Percentiles rank a stretch among this genome's conserved stretches.
Conservation (phyloP, 2,797 vertebrate species). For the Myotis daubentonii region DNA sequence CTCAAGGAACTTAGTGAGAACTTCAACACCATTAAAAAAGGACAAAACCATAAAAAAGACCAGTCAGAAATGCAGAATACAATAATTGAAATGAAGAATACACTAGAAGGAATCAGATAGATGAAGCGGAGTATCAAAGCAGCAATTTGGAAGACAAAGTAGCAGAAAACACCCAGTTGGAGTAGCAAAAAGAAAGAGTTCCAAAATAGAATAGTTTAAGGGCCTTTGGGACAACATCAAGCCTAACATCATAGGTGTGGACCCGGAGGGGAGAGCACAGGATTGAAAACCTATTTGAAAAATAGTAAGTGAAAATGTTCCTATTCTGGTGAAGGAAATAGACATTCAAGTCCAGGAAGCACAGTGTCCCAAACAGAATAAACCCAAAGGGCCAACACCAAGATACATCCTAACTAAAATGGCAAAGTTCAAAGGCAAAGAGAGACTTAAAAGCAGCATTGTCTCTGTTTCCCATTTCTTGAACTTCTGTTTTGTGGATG, state of each 20-base stretch:
- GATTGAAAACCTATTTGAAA: neutral
- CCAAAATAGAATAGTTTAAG: neutral
- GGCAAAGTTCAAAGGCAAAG: neutral
- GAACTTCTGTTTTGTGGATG: neutral
- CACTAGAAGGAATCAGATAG: neutral
- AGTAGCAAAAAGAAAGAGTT: neutral
- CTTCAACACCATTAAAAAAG: neutral
- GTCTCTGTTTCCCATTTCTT: neutral
- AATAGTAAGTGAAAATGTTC: neutral
- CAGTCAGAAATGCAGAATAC: neutral
- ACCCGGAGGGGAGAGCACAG: neutral
- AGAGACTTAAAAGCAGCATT: neutral
- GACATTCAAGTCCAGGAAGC: neutral
- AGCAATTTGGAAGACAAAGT: neutral
- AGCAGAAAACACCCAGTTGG: neutral
- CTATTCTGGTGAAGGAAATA: neutral
- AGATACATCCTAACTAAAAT: neutral
- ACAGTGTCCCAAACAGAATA: neutral
- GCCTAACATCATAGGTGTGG: neutral
- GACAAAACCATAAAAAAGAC: neutral
- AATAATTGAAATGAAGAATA: neutral
- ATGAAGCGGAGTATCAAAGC: neutral
- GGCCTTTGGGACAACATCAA: neutral
- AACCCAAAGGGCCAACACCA: neutral
- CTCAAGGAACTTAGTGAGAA: neutral